Base-by-base conservation (phyloP, 2,888 invertebrate species). In the Allophyes oxyacanthae region DNA sequence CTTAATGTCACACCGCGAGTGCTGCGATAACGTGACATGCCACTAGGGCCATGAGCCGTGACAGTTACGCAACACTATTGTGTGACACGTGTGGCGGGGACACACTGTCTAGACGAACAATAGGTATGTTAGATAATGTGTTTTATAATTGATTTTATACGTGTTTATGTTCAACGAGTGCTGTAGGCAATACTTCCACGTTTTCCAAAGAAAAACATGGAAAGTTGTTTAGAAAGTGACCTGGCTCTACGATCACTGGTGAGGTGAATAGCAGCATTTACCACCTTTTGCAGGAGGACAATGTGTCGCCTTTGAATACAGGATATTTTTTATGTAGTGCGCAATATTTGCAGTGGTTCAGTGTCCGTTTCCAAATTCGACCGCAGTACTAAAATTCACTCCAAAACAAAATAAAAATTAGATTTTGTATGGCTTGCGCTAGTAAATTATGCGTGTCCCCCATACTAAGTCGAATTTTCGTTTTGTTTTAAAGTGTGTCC, bases 91-190 rank as follows among this genome's bases (percentile, higher is more conserved):
- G 77, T 64, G 43, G 49, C 40, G 77, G 64, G 62, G 77, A 65
- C 75, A 75, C 55, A 60, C 77, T 62, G 75, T 75, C 75, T 75
- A 61, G 71, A 48, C 61, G 67, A 77, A 75, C 75, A 77, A 75
- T 75, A 67, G 68, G 33, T 52, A 60, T 67, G 57, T 75, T 76
- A 65, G 58, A 53, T 76, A 74, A 76, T 75, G 45, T 64, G 69
- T 68, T 72, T 72, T 75, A 67, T 73, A 72, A 75, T 65, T 54
- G 40, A 63, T 48, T 57, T 46, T 20, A 65, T 44, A 37, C 38
- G 33, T 72, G 61, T 56, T 61, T 66, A 54, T 51, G 51, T 59
- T 71, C 41, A 1, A 28, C 28, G 3, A 28, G 7, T 28, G 28
- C 28, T 28, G 28, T 28, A 43, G 14, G 28, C 38, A 20, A 14